These are phyloP conservation scores for Pheosia tremula DNA, from an alignment of 2,888 invertebrate genomes.

Conservation along the genomic window DNA sequence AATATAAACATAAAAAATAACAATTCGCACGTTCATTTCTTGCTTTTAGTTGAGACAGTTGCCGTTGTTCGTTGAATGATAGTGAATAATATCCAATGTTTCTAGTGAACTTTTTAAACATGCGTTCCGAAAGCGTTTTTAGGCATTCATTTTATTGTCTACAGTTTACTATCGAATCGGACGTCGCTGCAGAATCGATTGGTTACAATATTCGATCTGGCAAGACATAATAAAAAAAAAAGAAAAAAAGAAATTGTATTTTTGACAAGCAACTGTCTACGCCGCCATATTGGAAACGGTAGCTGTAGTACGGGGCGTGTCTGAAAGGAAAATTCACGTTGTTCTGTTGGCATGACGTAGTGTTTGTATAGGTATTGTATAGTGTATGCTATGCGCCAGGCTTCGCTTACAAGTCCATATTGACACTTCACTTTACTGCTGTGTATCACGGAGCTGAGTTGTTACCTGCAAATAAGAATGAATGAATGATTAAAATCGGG, in stretches of 20 bases:
- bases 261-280: conserved; percentile 46
- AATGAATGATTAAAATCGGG: too few species aligned
- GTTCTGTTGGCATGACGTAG: conserved; percentile 47
- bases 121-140: conserved; percentile 31
- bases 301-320: conserved; percentile 8
- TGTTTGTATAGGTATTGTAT: conserved; percentile 49
- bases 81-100: conserved; percentile 9
- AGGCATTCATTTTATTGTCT: conserved; percentile 46
- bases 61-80: conserved; percentile 43
- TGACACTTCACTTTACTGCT: conserved; percentile 79
- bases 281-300: conserved; percentile 16
- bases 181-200: neutral
- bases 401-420: conserved; percentile 77
- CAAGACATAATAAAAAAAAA: conserved; percentile 29
- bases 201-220: conserved; percentile 22
- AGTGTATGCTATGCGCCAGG: conserved; percentile 66
- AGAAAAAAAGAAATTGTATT: conserved; percentile 22
- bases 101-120: conserved; percentile 14
- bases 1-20: conserved; percentile 82
- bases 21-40: conserved; percentile 59
- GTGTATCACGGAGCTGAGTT: conserved; percentile 55
- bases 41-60: conserved; percentile 64
- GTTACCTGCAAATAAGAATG: conserved; percentile 51
- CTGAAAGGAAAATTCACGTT: conserved; percentile 42
- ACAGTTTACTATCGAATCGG: conserved; percentile 18